These are phyloP conservation scores for Drosophila teissieri DNA, from an alignment of 1,140 invertebrate genomes.

Conservation along the genomic window DNA sequence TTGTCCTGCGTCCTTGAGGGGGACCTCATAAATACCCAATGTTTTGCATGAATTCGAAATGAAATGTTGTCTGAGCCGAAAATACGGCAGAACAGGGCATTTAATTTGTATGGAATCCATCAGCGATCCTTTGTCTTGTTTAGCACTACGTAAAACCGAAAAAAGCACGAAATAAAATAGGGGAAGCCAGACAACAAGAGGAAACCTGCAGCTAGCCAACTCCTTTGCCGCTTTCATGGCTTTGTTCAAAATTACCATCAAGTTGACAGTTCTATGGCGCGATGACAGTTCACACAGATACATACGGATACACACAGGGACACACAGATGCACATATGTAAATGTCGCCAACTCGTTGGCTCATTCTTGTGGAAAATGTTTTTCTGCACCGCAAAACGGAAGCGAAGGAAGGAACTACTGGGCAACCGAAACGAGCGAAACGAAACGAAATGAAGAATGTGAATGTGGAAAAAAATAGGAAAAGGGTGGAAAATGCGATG, in stretches of 20 bases:
- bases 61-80: slow-evolving; percentile 65
- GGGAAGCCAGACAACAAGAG: slow-evolving; percentile 22
- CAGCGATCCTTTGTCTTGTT: slow-evolving; percentile 70
- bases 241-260: slow-evolving; percentile 82
- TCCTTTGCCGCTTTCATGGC: slow-evolving; percentile 69
- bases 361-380: slow-evolving; percentile 82
- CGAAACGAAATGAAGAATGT: slow-evolving; percentile 77
- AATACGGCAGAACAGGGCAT: slow-evolving; percentile 23
- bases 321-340: slow-evolving; percentile 65
- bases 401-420: slow-evolving; percentile 77
- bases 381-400: slow-evolving; percentile 73
- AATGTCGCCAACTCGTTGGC: slow-evolving; percentile 72
- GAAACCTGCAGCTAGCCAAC: slow-evolving; percentile 6
- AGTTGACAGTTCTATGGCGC: slow-evolving; percentile 84
- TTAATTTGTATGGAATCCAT: slow-evolving; percentile 80
- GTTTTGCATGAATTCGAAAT: slow-evolving; percentile 76
- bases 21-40: slow-evolving; percentile 71
- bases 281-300: slow-evolving; percentile 79
- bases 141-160: slow-evolving; percentile 18
- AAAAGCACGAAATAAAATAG: not conserved
- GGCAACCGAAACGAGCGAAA: slow-evolving; percentile 65
- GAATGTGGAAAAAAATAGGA: slow-evolving; percentile 5
- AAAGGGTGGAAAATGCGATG: slow-evolving; percentile 11
- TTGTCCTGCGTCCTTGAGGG: slow-evolving; percentile 47
- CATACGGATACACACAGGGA: slow-evolving; percentile 36